These are phyloP conservation scores for Poecilia picta DNA, from an alignment of 2,797 vertebrate genomes.

Conservation along the genomic window DNA sequence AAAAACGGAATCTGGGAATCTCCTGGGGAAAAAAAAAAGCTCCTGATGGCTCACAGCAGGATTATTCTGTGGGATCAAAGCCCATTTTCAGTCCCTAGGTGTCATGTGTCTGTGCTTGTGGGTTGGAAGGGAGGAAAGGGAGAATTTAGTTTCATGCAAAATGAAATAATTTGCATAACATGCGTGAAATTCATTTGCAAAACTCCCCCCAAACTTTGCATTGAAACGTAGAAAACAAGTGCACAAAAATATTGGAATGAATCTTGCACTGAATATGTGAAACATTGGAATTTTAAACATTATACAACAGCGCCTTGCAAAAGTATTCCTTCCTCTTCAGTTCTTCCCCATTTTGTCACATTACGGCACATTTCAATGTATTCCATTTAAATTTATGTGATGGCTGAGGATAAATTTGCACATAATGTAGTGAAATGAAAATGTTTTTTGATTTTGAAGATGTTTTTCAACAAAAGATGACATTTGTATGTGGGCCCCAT, in stretches of 20 bases:
- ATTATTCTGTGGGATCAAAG: slow-evolving; percentile 45
- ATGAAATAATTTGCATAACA: slow-evolving; percentile 59
- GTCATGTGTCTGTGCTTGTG: slow-evolving; percentile 45
- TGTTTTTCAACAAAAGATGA: no score
- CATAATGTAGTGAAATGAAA: no score
- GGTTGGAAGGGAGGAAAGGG: slow-evolving; percentile 35
- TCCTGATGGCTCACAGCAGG: slow-evolving; percentile 17
- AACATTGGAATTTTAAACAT: slow-evolving; percentile 3
- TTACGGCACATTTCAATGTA: not conserved
- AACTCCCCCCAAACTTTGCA: slow-evolving; percentile 61
- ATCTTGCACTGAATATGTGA: slow-evolving; percentile 1
- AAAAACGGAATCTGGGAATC: slow-evolving; percentile 3
- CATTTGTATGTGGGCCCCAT: no score
- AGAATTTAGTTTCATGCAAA: slow-evolving; percentile 71
- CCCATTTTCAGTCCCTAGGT: slow-evolving; percentile 39
- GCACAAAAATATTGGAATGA: slow-evolving; percentile 15
- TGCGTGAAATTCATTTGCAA: slow-evolving; percentile 61
- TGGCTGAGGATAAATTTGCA: no score
- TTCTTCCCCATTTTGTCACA: not conserved
- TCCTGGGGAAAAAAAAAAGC: slow-evolving; percentile 22
- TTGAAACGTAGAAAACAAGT: slow-evolving; percentile 54
- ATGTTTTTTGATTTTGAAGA: no score
- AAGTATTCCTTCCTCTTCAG: not conserved
- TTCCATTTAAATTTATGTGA: not conserved
- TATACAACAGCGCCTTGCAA: not conserved